These are phyloP conservation scores for Passer montanus DNA, from an alignment of 2,113 vertebrate species.

Conservation along the genomic window DNA sequence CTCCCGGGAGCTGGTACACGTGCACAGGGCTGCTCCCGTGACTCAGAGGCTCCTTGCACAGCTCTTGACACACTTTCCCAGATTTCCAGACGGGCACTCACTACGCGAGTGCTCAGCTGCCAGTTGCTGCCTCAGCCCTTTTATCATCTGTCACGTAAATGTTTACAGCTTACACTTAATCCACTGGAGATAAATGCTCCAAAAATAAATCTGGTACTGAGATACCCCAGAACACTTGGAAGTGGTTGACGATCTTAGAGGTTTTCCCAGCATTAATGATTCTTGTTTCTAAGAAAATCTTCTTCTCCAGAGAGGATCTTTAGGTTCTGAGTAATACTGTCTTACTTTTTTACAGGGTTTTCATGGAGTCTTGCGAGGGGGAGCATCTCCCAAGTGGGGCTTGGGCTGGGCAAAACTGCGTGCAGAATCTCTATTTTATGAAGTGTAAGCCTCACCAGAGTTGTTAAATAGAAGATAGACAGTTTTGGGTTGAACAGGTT, in stretches of 20 bases:
- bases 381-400: background rate
- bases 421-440: background rate
- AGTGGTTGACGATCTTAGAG: background rate
- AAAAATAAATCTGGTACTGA: background rate
- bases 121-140: background rate
- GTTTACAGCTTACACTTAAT: background rate
- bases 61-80: background rate
- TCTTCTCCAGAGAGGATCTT: background rate
- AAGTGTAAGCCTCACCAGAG: background rate
- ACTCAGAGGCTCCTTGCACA: background rate
- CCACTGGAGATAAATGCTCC: background rate
- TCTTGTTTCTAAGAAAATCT: background rate
- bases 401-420: background rate
- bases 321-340: background rate
- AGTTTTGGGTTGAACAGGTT: background rate
- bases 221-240: background rate
- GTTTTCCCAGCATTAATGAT: background rate
- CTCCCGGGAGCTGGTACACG: background rate
- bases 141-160: fast-evolving
- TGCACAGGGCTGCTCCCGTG: background rate
- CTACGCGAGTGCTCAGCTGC: background rate
- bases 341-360: background rate
- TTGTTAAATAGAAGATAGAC: background rate
- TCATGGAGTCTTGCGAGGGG: background rate
- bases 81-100: background rate